Base-by-base conservation (phyloP, 2,113 vertebrate species). In the Elephantulus edwardii region DNA sequence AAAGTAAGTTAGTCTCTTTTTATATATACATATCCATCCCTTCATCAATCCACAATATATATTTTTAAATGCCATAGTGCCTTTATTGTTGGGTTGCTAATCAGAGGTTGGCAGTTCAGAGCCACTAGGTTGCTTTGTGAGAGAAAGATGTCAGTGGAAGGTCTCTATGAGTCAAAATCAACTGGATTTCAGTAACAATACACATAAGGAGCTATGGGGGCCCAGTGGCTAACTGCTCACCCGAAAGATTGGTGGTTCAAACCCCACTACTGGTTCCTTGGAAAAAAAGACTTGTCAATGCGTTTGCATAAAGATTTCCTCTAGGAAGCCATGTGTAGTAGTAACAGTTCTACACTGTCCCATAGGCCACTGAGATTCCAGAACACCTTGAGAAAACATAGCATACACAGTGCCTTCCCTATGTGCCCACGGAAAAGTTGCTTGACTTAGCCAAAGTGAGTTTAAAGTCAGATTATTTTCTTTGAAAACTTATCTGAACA, bases 391-490 rank as follows among this genome's bases (percentile, higher is more conserved):
- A 28, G 14, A 33, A 33, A 12, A n/a, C 8, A n/a, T 12, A 33
- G n/a, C 14, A 24, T 74, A 10, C 42, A 26, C 24, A 77, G 20
- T 50, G 5, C 17, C 38, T 86, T 75, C 50, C 50, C 42, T 30
- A 0, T 58, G 14, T 75, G 28, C 20, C 35, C 68, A 22, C 74
- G 60, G 26, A 26, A 86, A 74, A 70, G 19, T 86, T 90, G 52
- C 4, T 35, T 89, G 79, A 90, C 33, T n/a, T 84, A 56, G 77
- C 14, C 42, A 42, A 64, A 28, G 26, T 91, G 50, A 64, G 35
- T 87, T 91, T 71, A 42, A 85, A 35, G 46, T 75, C 44, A 82
- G n/a, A 71, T 74, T 68, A 77, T 92, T 50, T 78, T 92, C 50
- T 79, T 68, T 71, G 46, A 83, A 35, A 68, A 38, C n/a, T 94